phyloP scores from a whole-genome alignment of 2,797 vertebrate genomes.

The Danionella dracula region DNA sequence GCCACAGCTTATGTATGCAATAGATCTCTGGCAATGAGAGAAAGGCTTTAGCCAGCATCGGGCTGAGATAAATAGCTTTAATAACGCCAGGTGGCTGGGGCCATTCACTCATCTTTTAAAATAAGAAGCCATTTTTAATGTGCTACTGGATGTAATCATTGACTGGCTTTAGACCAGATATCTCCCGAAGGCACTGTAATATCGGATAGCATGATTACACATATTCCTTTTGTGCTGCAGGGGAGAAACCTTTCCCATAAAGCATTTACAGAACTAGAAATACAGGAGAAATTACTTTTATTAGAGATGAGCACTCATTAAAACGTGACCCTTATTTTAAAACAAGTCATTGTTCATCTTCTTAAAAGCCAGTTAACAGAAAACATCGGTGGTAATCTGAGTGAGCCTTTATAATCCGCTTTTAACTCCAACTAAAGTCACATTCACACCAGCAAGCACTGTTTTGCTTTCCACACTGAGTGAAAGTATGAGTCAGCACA shows the following conservation, averaged over 20 bases:
- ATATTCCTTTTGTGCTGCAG: background rate
- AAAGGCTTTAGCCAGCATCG: conserved; percentile 23
- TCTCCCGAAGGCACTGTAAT: background rate
- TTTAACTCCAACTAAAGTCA: too few species aligned
- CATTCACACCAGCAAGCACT: too few species aligned
- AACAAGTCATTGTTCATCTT: too few species aligned
- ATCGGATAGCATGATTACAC: background rate
- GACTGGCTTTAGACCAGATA: conserved; percentile 9
- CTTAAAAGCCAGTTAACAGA: too few species aligned
- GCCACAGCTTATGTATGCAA: conserved; percentile 26
- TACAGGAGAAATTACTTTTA: background rate
- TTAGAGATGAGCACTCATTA: too few species aligned
- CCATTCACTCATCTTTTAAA: conserved; percentile 22
- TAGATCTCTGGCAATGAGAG: conserved; percentile 23
- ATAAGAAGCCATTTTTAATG: conserved; percentile 28
- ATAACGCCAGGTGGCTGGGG: conserved; percentile 41
- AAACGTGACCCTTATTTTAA: too few species aligned
- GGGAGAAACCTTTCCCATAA: background rate
- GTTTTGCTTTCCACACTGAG: too few species aligned
- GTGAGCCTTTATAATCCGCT: too few species aligned
- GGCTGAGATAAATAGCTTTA: conserved; percentile 44
- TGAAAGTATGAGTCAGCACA: too few species aligned
- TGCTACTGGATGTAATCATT: conserved; percentile 31
- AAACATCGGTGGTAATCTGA: too few species aligned
- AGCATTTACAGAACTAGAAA: conserved; percentile 6